Evolutionary conservation across 2,113 vertebrate species (phyloP), one percentile per base, ranked within the genome.

Genomic region (Microcebus tavaratra): DNA sequence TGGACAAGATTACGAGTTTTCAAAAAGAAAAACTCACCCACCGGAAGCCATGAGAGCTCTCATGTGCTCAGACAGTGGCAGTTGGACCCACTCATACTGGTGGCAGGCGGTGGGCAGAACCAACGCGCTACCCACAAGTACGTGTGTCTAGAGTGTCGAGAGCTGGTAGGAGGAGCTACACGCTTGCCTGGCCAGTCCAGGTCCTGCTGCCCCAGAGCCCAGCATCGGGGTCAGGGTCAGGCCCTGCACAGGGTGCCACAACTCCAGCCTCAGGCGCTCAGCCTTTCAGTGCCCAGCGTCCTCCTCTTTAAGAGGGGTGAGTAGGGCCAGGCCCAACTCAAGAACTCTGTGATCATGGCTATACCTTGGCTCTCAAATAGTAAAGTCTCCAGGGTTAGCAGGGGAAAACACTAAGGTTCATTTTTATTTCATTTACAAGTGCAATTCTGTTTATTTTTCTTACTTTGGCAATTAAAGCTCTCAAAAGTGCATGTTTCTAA

Each of bases 351-450:
- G 23, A 21, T 3, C 12, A 5, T 10, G 6, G 3, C 23, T 50
- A 39, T n/a, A 36, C 15, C 59, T 39, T 89, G 55, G 42, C 21
- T 86, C 89, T 57, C 87, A 76, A 81, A 70, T 7, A 75, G n/a
- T 27, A 55, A 45, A 55, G 13, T 57, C 45, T 95, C 68, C 76
- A 1, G 25, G 34, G 34, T 67, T 78, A 20, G 27, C 42, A 91
- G 68, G 34, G n/a, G 20, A 13, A 21, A 57, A 12, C 59, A 61
- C 48, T 68, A 50, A 73, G 18, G 17, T 31, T 65, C 55, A 21
- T 59, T 91, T 94, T 86, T 48, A 63, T 68, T 95, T 80, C 45
- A 7, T 31, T 55, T 80, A 45, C 27, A 90, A 84, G 59, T 53
- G 42, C 31, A 59, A 13, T 31, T 25, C 3, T 29, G 25, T 80